Percentiles rank a stretch among this genome's conserved stretches.
These are phyloP conservation scores for Sphecodes monilicornis DNA, from an alignment of 2,888 invertebrate genomes.

Conservation along the genomic window DNA sequence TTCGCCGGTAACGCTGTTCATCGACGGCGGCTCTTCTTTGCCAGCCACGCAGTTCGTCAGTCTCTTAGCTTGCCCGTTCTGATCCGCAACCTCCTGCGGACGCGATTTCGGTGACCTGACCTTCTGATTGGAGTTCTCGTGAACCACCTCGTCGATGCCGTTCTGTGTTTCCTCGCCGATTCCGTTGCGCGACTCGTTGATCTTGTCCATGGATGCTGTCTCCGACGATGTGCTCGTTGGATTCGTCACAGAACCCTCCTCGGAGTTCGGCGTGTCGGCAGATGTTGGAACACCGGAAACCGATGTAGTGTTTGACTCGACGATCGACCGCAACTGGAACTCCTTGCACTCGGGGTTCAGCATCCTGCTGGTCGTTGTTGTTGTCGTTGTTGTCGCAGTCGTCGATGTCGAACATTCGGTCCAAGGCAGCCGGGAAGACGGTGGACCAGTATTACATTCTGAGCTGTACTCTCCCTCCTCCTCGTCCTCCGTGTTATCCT, in stretches of 20 bases:
- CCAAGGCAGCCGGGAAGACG: conserved; percentile 75
- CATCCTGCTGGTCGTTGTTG: conserved; percentile 63
- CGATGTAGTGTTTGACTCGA: conserved; percentile 32
- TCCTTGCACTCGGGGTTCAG: conserved; percentile 83
- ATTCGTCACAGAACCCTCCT: conserved; percentile 25
- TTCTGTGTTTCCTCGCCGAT: conserved; percentile 31
- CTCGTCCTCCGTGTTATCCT: conserved; percentile 75
- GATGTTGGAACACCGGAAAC: conserved; percentile 26
- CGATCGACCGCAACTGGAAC: conserved; percentile 72
- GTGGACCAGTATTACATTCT: conserved; percentile 75
- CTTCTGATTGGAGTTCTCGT: conserved; percentile 22
- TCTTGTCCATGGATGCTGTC: conserved; percentile 11
- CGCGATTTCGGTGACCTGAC: conserved; percentile 22
- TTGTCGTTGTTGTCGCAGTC: conserved; percentile 49
- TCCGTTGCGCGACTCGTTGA: conserved; percentile 45
- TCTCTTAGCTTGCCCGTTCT: conserved; percentile 66
- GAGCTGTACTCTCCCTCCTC: conserved; percentile 81
- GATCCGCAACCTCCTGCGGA: conserved; percentile 9
- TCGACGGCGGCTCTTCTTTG: conserved; percentile 22
- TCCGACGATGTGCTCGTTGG: conserved; percentile 29
- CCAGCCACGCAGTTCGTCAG: conserved; percentile 55
- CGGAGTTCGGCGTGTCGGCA: conserved; percentile 37
- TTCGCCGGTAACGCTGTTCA: conserved; percentile 47
- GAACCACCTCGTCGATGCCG: conserved; percentile 11
- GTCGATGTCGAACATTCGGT: conserved; percentile 58